These are phyloP conservation scores for Rousettus leschenaultii DNA, from an alignment of 2,113 vertebrate species.

Conservation along the genomic window DNA sequence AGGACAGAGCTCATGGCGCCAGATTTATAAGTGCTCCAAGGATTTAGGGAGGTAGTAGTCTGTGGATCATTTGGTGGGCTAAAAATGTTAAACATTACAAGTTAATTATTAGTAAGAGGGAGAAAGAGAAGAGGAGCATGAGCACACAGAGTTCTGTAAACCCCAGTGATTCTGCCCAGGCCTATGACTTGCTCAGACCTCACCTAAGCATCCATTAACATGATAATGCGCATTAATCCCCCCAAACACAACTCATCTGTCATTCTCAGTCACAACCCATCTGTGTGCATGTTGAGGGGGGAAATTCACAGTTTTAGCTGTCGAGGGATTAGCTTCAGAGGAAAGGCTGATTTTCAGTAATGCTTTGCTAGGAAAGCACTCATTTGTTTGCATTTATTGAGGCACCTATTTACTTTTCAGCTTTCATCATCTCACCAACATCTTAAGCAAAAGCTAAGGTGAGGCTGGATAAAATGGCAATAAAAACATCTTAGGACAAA, in stretches of 20 bases:
- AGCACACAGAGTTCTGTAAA: conserved; percentile 77
- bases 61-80: conserved; percentile 71
- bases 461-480: conserved; percentile 56
- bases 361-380: conserved; percentile 78
- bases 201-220: conserved; percentile 86
- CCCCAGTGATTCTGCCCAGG: conserved; percentile 78
- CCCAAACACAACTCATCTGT: conserved; percentile 87
- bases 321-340: conserved; percentile 82
- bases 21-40: conserved; percentile 62
- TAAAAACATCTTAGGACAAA: conserved; percentile 65
- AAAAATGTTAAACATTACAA: conserved; percentile 79
- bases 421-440: conserved; percentile 77
- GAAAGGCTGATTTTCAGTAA: conserved; percentile 81
- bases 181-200: conserved; percentile 81
- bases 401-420: conserved; percentile 79
- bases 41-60: conserved; percentile 62
- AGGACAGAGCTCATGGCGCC: conserved; percentile 17
- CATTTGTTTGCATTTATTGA: conserved; percentile 84
- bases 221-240: conserved; percentile 88
- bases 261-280: conserved; percentile 83
- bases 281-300: conserved; percentile 77
- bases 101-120: conserved; percentile 56
- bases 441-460: conserved; percentile 72
- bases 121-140: conserved; percentile 42
- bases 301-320: conserved; percentile 81